Conservation (phyloP, 2,797 vertebrate species). For the Takifugu ocellatus region DNA sequence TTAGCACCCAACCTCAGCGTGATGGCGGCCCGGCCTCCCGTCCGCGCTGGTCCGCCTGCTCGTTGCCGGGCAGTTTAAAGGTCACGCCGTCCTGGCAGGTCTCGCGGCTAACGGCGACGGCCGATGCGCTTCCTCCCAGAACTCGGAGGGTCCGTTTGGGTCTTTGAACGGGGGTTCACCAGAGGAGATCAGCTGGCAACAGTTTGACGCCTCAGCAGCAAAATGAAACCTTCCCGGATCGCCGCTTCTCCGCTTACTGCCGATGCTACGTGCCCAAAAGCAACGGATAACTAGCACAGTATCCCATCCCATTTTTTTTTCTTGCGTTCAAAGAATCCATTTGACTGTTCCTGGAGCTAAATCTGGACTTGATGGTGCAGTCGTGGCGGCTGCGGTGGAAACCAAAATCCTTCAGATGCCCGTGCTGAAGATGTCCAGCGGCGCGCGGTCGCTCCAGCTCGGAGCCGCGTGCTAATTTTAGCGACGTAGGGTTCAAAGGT, state of each 20-base stretch:
- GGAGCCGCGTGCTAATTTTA: constrained; percentile 15
- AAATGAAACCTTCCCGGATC: constrained; percentile 42
- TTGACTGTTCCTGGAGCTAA: constrained; percentile 27
- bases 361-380: constrained; percentile 12
- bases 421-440: constrained; percentile 12
- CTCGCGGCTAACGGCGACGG: constrained; percentile 23
- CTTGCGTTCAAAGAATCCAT: constrained; percentile 38
- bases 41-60: constrained; percentile 1
- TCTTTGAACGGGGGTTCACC: constrained; percentile 61
- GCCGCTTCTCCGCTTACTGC: constrained; percentile 29
- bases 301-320: constrained; percentile 17
- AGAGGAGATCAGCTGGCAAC: constrained; percentile 45
- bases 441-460: constrained; percentile 1
- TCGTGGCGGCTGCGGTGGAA: constrained; percentile 12
- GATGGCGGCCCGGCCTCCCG: neutral
- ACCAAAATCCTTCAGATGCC: constrained; percentile 25
- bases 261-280: constrained; percentile 49
- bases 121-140: constrained; percentile 28
- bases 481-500: constrained; percentile 6
- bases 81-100: constrained; percentile 23
- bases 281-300: constrained; percentile 25
- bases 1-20: constrained; percentile 1
- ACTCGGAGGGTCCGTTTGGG: constrained; percentile 39
- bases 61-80: constrained; percentile 11
- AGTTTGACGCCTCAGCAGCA: constrained; percentile 55